phyloP scores from a whole-genome alignment of 2,113 vertebrate species.

The Datnioides undecimradiatus region DNA sequence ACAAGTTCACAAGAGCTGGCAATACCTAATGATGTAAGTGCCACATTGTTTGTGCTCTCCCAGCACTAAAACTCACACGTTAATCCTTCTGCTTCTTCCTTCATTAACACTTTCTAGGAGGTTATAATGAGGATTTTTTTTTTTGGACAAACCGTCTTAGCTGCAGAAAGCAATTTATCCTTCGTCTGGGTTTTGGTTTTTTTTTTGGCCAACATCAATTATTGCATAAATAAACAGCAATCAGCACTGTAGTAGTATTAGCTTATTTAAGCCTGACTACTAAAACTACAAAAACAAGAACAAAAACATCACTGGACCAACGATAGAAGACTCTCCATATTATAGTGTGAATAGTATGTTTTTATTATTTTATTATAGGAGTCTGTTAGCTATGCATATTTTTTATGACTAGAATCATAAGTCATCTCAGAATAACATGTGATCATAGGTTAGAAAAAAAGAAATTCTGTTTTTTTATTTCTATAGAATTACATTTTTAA shows the following conservation, averaged over 20 bases:
- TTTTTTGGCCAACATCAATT: background rate
- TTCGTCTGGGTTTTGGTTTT: background rate
- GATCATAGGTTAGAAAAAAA: background rate
- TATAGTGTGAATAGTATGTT: too few relatives aligned
- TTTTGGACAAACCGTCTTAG: constrained; percentile 9
- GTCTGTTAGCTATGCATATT: background rate
- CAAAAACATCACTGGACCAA: background rate
- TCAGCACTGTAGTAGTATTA: background rate
- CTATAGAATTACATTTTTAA: background rate
- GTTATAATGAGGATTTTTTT: constrained; percentile 38
- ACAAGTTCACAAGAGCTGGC: constrained; percentile 95
- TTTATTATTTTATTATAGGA: background rate
- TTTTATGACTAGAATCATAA: constrained; percentile 3
- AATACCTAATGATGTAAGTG: constrained; percentile 96
- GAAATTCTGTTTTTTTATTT: background rate
- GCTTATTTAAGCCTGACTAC: background rate
- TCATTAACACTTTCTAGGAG: constrained; percentile 50
- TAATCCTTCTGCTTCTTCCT: constrained; percentile 28
- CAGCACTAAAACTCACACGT: constrained; percentile 33
- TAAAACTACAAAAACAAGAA: background rate
- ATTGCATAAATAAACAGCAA: background rate
- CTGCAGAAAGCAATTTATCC: background rate
- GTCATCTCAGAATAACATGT: constrained; percentile 13
- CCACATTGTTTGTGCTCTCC: constrained; percentile 56
- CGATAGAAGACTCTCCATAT: background rate